These are phyloP conservation scores for Sparidentex hasta DNA, from an alignment of 2,797 vertebrate species.

Conservation along the genomic window DNA sequence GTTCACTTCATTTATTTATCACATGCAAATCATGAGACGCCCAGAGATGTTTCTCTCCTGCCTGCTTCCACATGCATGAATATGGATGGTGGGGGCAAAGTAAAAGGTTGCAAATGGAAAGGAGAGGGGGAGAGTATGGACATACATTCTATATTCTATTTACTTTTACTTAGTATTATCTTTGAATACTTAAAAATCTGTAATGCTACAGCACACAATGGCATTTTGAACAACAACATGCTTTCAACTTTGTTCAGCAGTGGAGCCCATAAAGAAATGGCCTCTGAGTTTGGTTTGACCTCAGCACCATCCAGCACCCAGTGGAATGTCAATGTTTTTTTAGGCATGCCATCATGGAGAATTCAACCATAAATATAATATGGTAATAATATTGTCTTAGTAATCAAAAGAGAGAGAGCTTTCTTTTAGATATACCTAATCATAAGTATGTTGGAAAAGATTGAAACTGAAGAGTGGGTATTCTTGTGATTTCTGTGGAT, in stretches of 20 bases:
- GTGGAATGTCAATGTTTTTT: not conserved
- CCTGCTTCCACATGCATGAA: conserved; percentile 58
- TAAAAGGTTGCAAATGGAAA: conserved; percentile 18
- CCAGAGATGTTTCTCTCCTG: conserved; percentile 59
- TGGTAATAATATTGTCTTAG: not conserved
- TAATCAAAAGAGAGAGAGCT: no score
- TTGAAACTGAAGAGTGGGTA: not conserved
- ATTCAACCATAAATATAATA: not conserved
- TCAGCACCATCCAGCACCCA: not conserved
- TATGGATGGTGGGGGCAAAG: conserved; percentile 58
- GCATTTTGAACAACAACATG: not conserved
- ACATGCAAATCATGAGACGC: conserved; percentile 83
- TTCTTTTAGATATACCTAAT: not conserved
- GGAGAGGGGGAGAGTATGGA: not conserved
- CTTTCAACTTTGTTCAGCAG: not conserved
- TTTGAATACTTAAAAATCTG: not conserved
- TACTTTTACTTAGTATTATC: not conserved
- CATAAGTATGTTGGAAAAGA: not conserved
- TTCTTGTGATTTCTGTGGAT: not conserved
- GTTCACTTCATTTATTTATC: conserved; percentile 85
- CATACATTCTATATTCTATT: not conserved
- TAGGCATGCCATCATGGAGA: not conserved
- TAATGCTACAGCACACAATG: not conserved
- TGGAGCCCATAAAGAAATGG: not conserved
- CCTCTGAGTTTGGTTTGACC: not conserved